A percentile compares a stretch with the other conserved stretches of the same genome.
These are phyloP conservation scores for Pachyuromys duprasi DNA, from an alignment of 2,797 vertebrate species.

Conservation along the genomic window DNA sequence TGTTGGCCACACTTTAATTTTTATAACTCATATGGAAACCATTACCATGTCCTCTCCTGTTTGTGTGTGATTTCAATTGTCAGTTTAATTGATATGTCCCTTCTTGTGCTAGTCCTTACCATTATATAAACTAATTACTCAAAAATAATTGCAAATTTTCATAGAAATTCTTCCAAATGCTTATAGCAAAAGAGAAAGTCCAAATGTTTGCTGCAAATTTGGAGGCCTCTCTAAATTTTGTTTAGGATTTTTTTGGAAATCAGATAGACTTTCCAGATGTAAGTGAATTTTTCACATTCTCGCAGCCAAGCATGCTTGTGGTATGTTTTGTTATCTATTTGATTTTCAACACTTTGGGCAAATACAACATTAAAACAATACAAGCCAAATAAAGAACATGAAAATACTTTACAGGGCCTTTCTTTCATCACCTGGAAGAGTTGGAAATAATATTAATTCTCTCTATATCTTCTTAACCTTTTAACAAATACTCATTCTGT, in stretches of 20 bases:
- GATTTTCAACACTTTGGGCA: conserved; percentile 59
- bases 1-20: not conserved
- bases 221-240: conserved; percentile 60
- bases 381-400: conserved; percentile 68
- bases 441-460: conserved; percentile 35
- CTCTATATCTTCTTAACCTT: conserved; percentile 36
- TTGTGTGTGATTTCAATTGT: not conserved
- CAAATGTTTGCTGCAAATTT: conserved; percentile 50
- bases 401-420: conserved; percentile 41
- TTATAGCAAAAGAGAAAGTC: conserved; percentile 32
- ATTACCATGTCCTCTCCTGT: not conserved
- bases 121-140: not conserved
- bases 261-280: conserved; percentile 63
- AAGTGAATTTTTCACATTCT: conserved; percentile 66
- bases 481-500: conserved; percentile 56
- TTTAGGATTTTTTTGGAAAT: conserved; percentile 34
- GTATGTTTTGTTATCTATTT: conserved; percentile 56
- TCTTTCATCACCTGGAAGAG: conserved; percentile 19
- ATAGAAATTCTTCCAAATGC: conserved; percentile 35
- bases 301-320: conserved; percentile 45
- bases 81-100: not conserved
- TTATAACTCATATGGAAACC: not conserved
- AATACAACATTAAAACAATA: conserved; percentile 59
- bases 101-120: not conserved
- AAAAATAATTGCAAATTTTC: not conserved